Conservation (phyloP, 1,140 invertebrate genomes). For the Sipha flava region DNA sequence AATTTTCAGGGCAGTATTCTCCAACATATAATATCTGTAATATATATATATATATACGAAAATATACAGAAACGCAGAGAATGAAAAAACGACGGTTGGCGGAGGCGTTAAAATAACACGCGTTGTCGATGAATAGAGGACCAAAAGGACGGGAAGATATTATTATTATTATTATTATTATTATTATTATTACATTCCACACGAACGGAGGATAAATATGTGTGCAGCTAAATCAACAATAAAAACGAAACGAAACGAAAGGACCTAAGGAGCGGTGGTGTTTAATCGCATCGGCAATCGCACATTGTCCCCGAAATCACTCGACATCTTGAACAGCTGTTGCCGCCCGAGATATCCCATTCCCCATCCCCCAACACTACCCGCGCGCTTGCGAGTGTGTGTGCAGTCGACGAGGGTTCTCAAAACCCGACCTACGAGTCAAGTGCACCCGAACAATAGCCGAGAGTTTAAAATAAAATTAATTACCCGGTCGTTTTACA, state of each 20-base stretch:
- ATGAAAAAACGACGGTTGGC: no score
- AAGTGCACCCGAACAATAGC: constrained; percentile 19
- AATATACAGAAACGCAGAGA: no score
- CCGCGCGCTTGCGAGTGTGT: no score
- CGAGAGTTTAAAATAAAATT: constrained; percentile 27
- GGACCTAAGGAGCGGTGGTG: neutral
- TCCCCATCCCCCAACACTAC: neutral
- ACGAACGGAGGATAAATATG: neutral
- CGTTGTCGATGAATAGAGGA: neutral
- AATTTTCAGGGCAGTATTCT: neutral
- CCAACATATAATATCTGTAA: no score
- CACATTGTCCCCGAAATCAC: constrained; percentile 1
- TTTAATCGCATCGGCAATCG: constrained; percentile 20
- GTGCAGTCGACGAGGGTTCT: constrained; percentile 9
- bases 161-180: neutral
- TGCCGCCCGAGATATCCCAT: neutral
- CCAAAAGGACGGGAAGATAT: neutral
- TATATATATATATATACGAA: no score
- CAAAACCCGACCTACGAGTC: constrained; percentile 11
- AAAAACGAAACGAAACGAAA: neutral
- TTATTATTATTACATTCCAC: constrained; percentile 9
- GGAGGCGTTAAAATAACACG: neutral
- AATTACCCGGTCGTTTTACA: constrained; percentile 11
- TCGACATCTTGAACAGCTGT: constrained; percentile 25
- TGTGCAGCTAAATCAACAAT: constrained; percentile 11